Evolutionary conservation across 2,797 vertebrate species (phyloP).

Genomic region (Mormyrops attenuatus): DNA sequence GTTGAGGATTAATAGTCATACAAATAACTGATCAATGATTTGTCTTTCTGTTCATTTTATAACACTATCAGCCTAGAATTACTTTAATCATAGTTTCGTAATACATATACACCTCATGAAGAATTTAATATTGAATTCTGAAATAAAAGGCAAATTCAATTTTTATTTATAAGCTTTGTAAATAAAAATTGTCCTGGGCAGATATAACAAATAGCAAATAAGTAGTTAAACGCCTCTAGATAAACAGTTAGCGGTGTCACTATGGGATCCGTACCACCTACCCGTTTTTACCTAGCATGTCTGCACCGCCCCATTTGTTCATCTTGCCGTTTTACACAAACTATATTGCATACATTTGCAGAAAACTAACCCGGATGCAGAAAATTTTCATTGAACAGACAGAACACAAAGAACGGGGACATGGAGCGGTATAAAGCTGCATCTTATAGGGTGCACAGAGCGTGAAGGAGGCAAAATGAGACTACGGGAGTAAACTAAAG

Average conservation of each 20-base stretch:
- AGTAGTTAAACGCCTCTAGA: not conserved
- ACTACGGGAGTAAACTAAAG: too few relatives aligned
- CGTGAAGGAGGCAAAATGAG: too few relatives aligned
- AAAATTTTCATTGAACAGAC: too few relatives aligned
- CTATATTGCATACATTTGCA: not conserved
- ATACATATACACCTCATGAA: not conserved
- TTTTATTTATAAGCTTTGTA: not conserved
- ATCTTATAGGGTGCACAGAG: too few relatives aligned
- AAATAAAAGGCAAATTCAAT: not conserved
- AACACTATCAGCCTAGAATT: not conserved
- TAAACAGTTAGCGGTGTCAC: not conserved
- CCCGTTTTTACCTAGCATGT: not conserved
- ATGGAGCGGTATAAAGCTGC: too few relatives aligned
- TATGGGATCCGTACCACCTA: not conserved
- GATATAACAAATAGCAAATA: not conserved
- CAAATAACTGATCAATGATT: not conserved
- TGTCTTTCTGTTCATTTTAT: not conserved
- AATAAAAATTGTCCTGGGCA: not conserved
- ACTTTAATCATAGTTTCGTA: too few relatives aligned
- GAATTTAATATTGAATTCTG: not conserved
- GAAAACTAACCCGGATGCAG: not conserved
- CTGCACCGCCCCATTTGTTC: not conserved
- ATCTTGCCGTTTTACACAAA: not conserved
- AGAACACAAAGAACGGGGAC: not conserved
- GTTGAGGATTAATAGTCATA: not conserved